phyloP scores from a whole-genome alignment of 2,797 vertebrate genomes.

The Paedocypris micromegethes region DNA sequence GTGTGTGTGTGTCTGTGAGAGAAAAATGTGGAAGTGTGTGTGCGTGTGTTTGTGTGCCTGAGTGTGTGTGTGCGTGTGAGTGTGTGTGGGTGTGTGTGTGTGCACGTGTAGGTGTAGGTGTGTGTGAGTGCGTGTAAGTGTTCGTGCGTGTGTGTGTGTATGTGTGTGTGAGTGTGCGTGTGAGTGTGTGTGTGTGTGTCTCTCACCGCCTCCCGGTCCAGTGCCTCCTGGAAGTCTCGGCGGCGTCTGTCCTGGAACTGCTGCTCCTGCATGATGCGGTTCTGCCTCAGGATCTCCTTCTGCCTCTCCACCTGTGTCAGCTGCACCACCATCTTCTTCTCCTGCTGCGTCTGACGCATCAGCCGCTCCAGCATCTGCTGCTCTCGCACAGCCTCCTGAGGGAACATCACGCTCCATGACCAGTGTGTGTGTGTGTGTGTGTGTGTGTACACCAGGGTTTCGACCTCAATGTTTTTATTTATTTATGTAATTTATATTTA shows the following conservation, averaged over 20 bases:
- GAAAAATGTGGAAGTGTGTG: too few species aligned
- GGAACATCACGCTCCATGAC: neutral
- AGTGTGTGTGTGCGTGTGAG: too few species aligned
- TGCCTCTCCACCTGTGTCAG: constrained; percentile 83
- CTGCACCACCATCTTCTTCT: constrained; percentile 78
- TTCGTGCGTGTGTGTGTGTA: too few species aligned
- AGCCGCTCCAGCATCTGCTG: constrained; percentile 81
- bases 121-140: too few species aligned
- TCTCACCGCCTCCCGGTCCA: constrained; percentile 85
- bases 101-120: too few species aligned
- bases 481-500: too few species aligned
- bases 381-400: constrained; percentile 74
- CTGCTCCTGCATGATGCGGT: constrained; percentile 82
- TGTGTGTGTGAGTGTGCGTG: neutral
- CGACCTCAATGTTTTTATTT: too few species aligned
- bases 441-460: too few species aligned
- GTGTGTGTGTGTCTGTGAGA: too few species aligned
- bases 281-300: constrained; percentile 83
- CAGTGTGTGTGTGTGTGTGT: too few species aligned
- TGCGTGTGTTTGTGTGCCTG: too few species aligned
- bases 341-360: constrained; percentile 83
- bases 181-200: constrained; percentile 16
- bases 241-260: constrained; percentile 80
- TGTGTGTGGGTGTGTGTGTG: too few species aligned
- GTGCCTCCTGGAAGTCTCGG: constrained; percentile 80